phyloP scores from a whole-genome alignment of 2,888 invertebrate genomes.

The Morpho helenor region DNA sequence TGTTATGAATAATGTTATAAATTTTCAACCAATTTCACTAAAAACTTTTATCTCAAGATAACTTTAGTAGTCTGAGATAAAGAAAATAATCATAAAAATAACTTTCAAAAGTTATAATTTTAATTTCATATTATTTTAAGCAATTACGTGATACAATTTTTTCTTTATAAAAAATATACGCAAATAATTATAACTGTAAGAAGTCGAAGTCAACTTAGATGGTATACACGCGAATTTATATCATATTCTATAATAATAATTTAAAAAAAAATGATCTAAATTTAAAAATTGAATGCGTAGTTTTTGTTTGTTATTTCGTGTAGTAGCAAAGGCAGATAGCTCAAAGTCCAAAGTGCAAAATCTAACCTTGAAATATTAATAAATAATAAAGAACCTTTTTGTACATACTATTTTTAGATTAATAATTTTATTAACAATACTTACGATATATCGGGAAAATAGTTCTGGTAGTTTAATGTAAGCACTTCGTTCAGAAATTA shows the following conservation, averaged over 20 bases:
- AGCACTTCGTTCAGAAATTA: conserved; percentile 2
- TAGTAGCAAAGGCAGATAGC: conserved; percentile 1
- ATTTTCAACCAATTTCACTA: not conserved
- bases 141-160: too few species aligned
- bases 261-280: not conserved
- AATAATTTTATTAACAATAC: conserved; percentile 1
- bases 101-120: too few species aligned
- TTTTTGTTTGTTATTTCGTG: not conserved
- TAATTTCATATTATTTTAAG: too few species aligned
- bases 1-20: too few species aligned
- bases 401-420: conserved; percentile 6
- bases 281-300: not conserved
- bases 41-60: too few species aligned
- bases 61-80: too few species aligned
- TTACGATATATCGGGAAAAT: conserved; percentile 5
- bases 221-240: too few species aligned
- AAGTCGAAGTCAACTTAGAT: too few species aligned
- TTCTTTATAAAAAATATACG: too few species aligned
- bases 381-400: conserved; percentile 15
- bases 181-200: too few species aligned
- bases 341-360: conserved; percentile 33
- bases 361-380: conserved; percentile 35
- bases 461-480: not conserved
- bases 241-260: too few species aligned
- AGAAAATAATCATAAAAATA: too few species aligned